Conservation (phyloP, 1,140 invertebrate species). For the Sinella curviseta region DNA sequence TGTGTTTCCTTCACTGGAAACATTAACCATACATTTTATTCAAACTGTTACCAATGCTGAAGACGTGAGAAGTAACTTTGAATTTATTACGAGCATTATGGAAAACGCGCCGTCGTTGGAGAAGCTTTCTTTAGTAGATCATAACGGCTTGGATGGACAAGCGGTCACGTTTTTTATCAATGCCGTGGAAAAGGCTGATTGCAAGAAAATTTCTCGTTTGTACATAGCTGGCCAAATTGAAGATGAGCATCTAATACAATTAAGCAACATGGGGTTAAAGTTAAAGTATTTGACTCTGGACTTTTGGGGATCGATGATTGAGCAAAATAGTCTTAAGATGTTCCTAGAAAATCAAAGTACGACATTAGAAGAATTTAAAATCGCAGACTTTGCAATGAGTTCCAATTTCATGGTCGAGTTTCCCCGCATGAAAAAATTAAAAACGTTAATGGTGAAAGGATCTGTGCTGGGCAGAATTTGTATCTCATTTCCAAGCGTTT, state of each 20-base stretch:
- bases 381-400: constrained; percentile 37
- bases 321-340: not conserved
- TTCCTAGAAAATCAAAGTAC: constrained; percentile 31
- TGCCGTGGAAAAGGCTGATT: not conserved
- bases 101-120: not conserved
- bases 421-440: constrained; percentile 28
- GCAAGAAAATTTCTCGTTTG: not conserved
- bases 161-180: constrained; percentile 20
- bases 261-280: not conserved
- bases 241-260: constrained; percentile 13
- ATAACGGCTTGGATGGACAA: constrained; percentile 28
- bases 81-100: constrained; percentile 15
- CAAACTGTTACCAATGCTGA: constrained; percentile 18
- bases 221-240: constrained; percentile 33
- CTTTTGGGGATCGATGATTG: constrained; percentile 32
- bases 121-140: constrained; percentile 27
- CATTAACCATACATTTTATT: constrained; percentile 25
- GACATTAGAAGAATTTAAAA: constrained; percentile 10
- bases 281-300: constrained; percentile 22
- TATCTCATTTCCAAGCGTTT: constrained; percentile 29
- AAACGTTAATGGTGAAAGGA: constrained; percentile 32
- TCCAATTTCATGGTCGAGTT: constrained; percentile 22
- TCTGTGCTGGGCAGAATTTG: constrained; percentile 27
- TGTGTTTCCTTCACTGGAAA: not conserved
- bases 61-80: constrained; percentile 5